These are phyloP conservation scores for Trissolcus japonicus DNA, from an alignment of 2,888 invertebrate species.

Conservation along the genomic window DNA sequence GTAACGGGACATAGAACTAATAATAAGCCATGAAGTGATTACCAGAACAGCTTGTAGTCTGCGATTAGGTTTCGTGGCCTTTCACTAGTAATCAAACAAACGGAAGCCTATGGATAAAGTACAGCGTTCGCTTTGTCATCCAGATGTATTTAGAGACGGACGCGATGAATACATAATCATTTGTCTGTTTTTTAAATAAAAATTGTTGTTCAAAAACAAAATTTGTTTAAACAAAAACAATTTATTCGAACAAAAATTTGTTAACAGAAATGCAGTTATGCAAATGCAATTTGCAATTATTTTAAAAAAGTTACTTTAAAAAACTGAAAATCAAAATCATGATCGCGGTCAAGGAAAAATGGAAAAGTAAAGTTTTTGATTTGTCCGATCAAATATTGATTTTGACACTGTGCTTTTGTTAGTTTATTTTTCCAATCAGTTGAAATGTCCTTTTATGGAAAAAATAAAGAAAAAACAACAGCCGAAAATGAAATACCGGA, in stretches of 20 bases:
- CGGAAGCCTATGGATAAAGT: conserved; percentile 32
- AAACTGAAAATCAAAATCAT: too few relatives aligned
- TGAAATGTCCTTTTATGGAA: too few relatives aligned
- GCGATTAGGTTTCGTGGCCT: conserved; percentile 31
- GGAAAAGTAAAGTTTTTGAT: too few relatives aligned
- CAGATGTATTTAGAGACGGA: conserved; percentile 12
- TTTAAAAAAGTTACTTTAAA: too few relatives aligned
- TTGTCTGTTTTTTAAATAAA: background rate
- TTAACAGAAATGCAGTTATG: too few relatives aligned
- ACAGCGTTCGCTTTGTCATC: conserved; percentile 22
- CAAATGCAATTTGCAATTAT: too few relatives aligned
- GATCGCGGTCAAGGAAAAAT: too few relatives aligned
- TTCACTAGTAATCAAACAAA: conserved; percentile 46
- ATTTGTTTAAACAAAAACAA: background rate
- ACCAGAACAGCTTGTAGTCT: conserved; percentile 18
- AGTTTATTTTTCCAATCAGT: too few relatives aligned
- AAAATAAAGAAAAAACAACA: too few relatives aligned
- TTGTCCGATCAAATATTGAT: too few relatives aligned
- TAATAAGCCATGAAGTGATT: conserved; percentile 23
- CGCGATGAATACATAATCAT: conserved; percentile 10
- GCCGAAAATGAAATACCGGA: too few relatives aligned
- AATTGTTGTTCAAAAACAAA: background rate
- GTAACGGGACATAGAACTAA: conserved; percentile 19
- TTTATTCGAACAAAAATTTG: background rate
- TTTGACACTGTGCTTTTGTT: too few relatives aligned